Base-by-base conservation (phyloP, 2,888 invertebrate genomes). In the Diadegma fenestrale region DNA sequence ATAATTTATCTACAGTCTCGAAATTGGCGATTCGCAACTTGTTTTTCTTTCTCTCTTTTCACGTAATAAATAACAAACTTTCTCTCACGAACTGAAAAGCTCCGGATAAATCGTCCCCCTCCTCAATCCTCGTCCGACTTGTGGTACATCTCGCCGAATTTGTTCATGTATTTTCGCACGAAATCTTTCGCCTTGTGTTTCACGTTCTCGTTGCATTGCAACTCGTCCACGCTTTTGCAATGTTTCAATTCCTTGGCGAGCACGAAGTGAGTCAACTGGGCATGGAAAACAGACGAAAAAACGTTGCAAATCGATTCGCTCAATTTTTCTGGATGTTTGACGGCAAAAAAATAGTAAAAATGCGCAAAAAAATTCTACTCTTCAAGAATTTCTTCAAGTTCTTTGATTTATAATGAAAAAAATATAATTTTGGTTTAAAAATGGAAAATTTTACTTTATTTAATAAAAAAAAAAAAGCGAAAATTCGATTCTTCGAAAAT, bases 121-220 rank as follows among this genome's bases (percentile, higher is more conserved):
- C 41, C 76, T 92, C 92, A 94, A 90, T 94, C 94, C 89, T 97
- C 97, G 89, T 97, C 97, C 12, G 96, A 95, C 88, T 96, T 95
- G 87, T 95, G 95, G 94, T 98, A 98, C 43, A 96, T 95, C 1
- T 97, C 96, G 0, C 98, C 98, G 94, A 98, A 99, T 94, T 98
- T 98, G 33, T 96, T 96, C 99, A 99, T 99, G 94, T 99, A 99
- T 93, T 98, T 99, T 91, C 96, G 96, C 80, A 99, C 98, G 94
- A 98, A 99, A 94, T 98, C 99, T 93, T 97, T 97, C 26, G 99
- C 98, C 94, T 99, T 99, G 89, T 97, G 96, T 90, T 98, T 98
- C 8, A 99, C 99, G 82, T 98, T 98, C 89, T 98, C 98, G 51
- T 97, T 98, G 90, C 98, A 98, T 75, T 97, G 96, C 72, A 98